A percentile compares a stretch with the other conserved stretches of the same genome.
phyloP scores from a whole-genome alignment of 2,888 invertebrate species.

The Dasypogon diadema region DNA sequence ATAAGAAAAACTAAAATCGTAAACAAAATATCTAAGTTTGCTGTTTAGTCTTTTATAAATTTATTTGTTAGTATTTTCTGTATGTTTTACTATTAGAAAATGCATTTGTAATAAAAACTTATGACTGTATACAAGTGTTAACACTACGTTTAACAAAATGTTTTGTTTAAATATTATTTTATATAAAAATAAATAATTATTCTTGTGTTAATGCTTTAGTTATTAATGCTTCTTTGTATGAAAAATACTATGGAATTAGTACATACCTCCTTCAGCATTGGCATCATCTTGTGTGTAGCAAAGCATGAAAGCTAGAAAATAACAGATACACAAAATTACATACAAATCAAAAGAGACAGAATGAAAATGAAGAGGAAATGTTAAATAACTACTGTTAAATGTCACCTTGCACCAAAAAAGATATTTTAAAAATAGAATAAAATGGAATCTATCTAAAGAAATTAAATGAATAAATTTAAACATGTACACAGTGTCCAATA shows the following conservation, averaged over 20 bases:
- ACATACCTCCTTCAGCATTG: slow-evolving; percentile 92
- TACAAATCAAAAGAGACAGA: slow-evolving; percentile 53
- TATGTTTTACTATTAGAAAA: slow-evolving; percentile 2
- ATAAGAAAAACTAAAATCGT: slow-evolving; percentile 31
- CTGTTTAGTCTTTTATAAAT: slow-evolving; percentile 46
- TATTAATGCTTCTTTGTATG: slow-evolving; percentile 34
- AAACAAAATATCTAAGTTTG: slow-evolving; percentile 3
- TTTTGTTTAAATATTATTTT: slow-evolving; percentile 36
- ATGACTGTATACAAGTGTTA: slow-evolving; percentile 34
- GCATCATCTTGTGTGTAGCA: slow-evolving; percentile 94
- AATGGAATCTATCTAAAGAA: neutral
- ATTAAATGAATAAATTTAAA: neutral
- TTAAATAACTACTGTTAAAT: neutral
- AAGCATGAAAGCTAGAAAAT: slow-evolving; percentile 89
- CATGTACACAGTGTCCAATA: too few species aligned
- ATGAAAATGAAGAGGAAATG: slow-evolving; percentile 15
- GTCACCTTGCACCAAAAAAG: neutral
- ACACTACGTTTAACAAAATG: slow-evolving; percentile 32
- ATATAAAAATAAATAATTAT: slow-evolving; percentile 28
- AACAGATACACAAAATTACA: slow-evolving; percentile 55
- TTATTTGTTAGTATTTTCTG: slow-evolving; percentile 32
- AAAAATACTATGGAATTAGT: slow-evolving; percentile 56
- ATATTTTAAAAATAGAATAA: neutral
- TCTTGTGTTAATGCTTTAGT: slow-evolving; percentile 47
- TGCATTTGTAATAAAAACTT: slow-evolving; percentile 1